Evolutionary conservation across 2,888 invertebrate species (phyloP).

Genomic region (Fragum sueziense): DNA sequence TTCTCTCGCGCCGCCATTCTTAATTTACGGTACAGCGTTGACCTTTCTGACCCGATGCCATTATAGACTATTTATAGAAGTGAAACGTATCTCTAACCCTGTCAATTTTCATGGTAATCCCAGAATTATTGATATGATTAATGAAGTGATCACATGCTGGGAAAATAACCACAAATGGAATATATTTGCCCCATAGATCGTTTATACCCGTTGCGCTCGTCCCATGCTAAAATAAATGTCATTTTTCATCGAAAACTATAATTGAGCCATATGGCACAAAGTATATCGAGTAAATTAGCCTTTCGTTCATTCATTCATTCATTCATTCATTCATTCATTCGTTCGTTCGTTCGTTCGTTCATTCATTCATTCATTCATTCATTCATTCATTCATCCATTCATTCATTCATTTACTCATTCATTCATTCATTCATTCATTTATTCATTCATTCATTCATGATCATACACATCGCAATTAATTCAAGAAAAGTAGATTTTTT

Average conservation of each 20-base stretch:
- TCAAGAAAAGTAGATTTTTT: too few species aligned
- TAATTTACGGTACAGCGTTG: background rate
- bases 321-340: background rate
- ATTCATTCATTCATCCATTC: too few species aligned
- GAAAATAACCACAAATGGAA: background rate
- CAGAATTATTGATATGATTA: background rate
- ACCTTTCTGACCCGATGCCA: conserved; percentile 8
- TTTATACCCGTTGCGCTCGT: background rate
- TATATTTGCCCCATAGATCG: background rate
- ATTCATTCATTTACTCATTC: too few species aligned
- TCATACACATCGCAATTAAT: background rate
- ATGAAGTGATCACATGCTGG: background rate
- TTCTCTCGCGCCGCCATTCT: background rate
- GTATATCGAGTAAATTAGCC: background rate
- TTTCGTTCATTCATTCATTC: background rate
- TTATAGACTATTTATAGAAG: conserved; percentile 11
- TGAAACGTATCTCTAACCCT: conserved; percentile 1
- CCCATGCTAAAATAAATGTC: background rate
- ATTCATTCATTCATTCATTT: too few species aligned
- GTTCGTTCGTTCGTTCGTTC: too few species aligned
- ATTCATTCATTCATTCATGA: too few species aligned
- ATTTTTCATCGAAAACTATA: background rate
- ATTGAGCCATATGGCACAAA: background rate
- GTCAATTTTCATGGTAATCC: background rate
- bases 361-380: too few species aligned